These are phyloP conservation scores for Halcyon malimbica DNA, from an alignment of 2,113 vertebrate genomes.

Conservation along the genomic window DNA sequence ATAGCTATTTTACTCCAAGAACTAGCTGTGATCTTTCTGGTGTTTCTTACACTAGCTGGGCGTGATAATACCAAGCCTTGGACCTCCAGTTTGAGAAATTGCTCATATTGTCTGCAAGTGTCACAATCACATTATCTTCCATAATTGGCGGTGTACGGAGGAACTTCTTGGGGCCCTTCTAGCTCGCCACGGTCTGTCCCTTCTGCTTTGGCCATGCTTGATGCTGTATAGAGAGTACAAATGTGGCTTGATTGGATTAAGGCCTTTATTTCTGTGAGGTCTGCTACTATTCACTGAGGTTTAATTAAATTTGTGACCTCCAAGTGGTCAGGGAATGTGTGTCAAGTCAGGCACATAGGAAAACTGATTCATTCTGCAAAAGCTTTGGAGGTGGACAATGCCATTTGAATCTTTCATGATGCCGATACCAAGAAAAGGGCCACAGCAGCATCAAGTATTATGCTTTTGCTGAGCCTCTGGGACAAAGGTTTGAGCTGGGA, in stretches of 20 bases:
- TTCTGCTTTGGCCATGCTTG: slow-evolving; percentile 57
- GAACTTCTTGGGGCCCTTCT: slow-evolving; percentile 58
- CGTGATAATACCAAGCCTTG: not conserved
- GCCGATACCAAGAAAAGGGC: slow-evolving; percentile 38
- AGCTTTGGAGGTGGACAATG: slow-evolving; percentile 62
- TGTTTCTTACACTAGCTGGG: not conserved
- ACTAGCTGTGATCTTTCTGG: not conserved
- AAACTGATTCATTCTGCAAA: slow-evolving; percentile 55
- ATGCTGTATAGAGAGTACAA: slow-evolving; percentile 60
- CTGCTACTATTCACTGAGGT: slow-evolving; percentile 59
- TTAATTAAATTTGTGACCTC: slow-evolving; percentile 70
- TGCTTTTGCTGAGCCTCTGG: not conserved
- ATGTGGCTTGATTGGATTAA: slow-evolving; percentile 66
- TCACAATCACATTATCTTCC: slow-evolving; percentile 58
- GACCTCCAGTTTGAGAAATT: slow-evolving; percentile 39
- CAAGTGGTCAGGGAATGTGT: slow-evolving; percentile 63
- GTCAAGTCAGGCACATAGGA: slow-evolving; percentile 56
- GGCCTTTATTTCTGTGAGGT: slow-evolving; percentile 66
- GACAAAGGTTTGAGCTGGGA: slow-evolving; percentile 17
- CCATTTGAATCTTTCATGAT: slow-evolving; percentile 67
- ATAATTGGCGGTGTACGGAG: not conserved
- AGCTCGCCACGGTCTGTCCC: slow-evolving; percentile 48
- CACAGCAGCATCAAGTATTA: not conserved
- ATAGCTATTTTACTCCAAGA: not conserved
- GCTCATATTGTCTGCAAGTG: slow-evolving; percentile 25